Base-by-base conservation (phyloP, 2,113 vertebrate species). In the Brienomyrus brachyistius region DNA sequence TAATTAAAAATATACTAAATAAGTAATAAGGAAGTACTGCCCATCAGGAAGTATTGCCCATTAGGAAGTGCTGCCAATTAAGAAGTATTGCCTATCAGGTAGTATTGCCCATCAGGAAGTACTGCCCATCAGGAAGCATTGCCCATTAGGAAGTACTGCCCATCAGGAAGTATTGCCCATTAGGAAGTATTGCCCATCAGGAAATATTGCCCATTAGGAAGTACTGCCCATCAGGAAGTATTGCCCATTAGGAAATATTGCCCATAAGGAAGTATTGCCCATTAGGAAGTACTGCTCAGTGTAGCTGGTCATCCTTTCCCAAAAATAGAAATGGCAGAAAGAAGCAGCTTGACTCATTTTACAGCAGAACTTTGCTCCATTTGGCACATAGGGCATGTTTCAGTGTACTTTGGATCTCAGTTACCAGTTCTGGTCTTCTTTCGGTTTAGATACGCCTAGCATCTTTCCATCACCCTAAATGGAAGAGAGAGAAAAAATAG, bases 401-500 rank as follows among this genome's bases (percentile, higher is more conserved):
- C 47, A n/a, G 47, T 48, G 45, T 5, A 48, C 45, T 27, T 15
- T 27, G 43, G 7, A 83, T 91, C 89, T 91, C 91, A 77, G 92
- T 88, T 95, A 95, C 94, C 94, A 89, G 90, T 91, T 91, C 90
- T 80, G 93, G 88, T 92, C 94, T 90, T 92, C 92, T 90, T 93
- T 91, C 87, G 91, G 93, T 80, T 91, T 59, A 54, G 92, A 89
- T 85, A 91, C 93, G 92, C 74, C 90, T 35, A 91, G 54, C 91
- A 90, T 31, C 5, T 84, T 56, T 74, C 88, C 93, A 91, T 92
- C 91, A 66, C 94, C 94, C 95, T 96, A 92, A 90, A 95, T 93
- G 59, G 93, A 87, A 92, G 70, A 80, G 15, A 90, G 90, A 51
- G 82, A 74, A 66, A 45, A 52, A 54, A 52, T 5, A 17, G 50